These are phyloP conservation scores for Acarapis woodi DNA, from an alignment of 1,140 invertebrate species.

Conservation along the genomic window DNA sequence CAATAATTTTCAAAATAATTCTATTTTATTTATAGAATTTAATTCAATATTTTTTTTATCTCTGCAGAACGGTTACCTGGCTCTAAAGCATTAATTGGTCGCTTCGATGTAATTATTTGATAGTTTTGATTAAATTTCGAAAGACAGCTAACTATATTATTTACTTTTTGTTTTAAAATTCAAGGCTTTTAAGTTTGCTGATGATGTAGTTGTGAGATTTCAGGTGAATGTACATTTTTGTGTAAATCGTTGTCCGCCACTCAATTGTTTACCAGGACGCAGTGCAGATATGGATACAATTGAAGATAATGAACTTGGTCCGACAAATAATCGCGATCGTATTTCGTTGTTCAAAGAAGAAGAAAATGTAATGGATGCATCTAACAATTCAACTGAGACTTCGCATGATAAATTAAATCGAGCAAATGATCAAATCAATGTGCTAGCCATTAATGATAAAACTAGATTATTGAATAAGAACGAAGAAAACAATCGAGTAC, in stretches of 20 bases:
- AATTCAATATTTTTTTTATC: too few relatives aligned
- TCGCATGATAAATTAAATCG: too few relatives aligned
- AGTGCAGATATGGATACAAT: background rate
- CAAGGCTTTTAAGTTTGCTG: conserved; percentile 36
- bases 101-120: conserved; percentile 2
- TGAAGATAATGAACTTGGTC: background rate
- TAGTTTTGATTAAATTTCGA: background rate
- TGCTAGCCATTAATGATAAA: background rate
- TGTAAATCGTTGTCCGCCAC: conserved; percentile 25
- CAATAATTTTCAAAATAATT: background rate
- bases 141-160: background rate
- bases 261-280: conserved; percentile 16
- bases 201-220: conserved; percentile 32
- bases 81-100: conserved; percentile 13
- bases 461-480: background rate
- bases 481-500: background rate
- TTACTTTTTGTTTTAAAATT: conserved; percentile 21
- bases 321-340: background rate
- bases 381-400: background rate
- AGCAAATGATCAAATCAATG: too few relatives aligned
- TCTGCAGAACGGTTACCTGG: conserved; percentile 17
- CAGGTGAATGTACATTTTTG: conserved; percentile 35
- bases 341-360: background rate
- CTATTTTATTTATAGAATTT: too few relatives aligned
- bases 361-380: background rate